phyloP scores from a whole-genome alignment of 2,888 invertebrate genomes.

The Eristalis pertinax region DNA sequence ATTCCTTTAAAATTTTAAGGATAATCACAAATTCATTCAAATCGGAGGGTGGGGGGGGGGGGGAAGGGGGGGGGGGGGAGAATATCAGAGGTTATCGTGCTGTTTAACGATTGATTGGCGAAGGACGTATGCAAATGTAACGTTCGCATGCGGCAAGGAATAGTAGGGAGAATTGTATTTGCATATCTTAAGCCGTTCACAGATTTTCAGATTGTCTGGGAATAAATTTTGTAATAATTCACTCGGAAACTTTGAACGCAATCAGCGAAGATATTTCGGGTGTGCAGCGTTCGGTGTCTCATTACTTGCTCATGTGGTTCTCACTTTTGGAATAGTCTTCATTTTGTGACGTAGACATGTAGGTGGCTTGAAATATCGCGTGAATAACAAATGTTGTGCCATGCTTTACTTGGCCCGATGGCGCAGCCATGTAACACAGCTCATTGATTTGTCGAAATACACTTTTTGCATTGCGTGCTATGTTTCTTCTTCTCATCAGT shows the following conservation, averaged over 20 bases:
- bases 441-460: too few relatives aligned
- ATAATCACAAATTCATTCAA: background rate
- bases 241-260: constrained; percentile 1
- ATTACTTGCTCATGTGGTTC: background rate
- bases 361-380: too few relatives aligned
- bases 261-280: constrained; percentile 4
- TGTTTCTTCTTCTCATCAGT: too few relatives aligned
- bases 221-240: constrained; percentile 26
- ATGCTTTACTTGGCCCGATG: too few relatives aligned
- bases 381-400: too few relatives aligned
- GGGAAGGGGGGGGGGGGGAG: background rate
- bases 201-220: constrained; percentile 15
- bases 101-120: background rate
- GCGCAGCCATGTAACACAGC: too few relatives aligned
- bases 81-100: background rate
- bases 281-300: background rate
- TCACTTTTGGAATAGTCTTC: too few relatives aligned
- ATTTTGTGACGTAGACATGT: too few relatives aligned
- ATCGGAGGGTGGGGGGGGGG: background rate
- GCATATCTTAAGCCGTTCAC: constrained; percentile 12
- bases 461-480: too few relatives aligned
- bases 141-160: constrained; percentile 19
- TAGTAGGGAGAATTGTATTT: background rate
- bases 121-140: background rate
- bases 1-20: background rate